These are phyloP conservation scores for Oligia latruncula DNA, from an alignment of 2,888 invertebrate species.

Conservation along the genomic window DNA sequence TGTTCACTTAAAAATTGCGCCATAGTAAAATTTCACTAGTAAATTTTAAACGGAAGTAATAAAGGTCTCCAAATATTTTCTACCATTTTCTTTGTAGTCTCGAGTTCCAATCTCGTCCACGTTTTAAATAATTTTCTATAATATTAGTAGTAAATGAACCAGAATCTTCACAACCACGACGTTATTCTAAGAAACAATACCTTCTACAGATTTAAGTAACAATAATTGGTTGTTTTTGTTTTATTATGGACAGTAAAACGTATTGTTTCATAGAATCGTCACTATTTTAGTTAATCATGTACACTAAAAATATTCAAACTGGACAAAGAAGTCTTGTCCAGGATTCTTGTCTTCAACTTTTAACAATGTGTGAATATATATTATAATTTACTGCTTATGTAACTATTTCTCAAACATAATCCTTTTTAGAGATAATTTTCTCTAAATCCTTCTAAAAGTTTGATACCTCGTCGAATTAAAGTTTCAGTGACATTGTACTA, in stretches of 20 bases:
- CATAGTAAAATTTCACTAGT: slow-evolving; percentile 50
- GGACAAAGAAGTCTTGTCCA: slow-evolving; percentile 21
- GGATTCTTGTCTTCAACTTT: slow-evolving; percentile 26
- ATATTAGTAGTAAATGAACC: slow-evolving; percentile 24
- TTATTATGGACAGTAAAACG: slow-evolving; percentile 8
- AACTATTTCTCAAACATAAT: slow-evolving; percentile 40
- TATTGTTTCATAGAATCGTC: slow-evolving; percentile 45
- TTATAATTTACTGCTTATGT: slow-evolving; percentile 52
- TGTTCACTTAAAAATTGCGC: slow-evolving; percentile 64
- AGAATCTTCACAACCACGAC: slow-evolving; percentile 55
- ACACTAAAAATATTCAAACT: slow-evolving; percentile 19
- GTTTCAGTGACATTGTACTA: slow-evolving; percentile 18
- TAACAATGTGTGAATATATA: slow-evolving; percentile 53
- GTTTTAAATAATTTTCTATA: slow-evolving; percentile 18
- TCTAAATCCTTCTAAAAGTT: slow-evolving; percentile 33
- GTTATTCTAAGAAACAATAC: slow-evolving; percentile 48
- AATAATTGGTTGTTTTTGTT: slow-evolving; percentile 11
- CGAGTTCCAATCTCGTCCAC: slow-evolving; percentile 29
- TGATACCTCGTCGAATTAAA: slow-evolving; percentile 31
- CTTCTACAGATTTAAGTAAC: slow-evolving; percentile 8
- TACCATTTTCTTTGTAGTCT: slow-evolving; percentile 1
- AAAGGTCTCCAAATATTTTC: slow-evolving; percentile 18
- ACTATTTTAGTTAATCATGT: slow-evolving; percentile 37
- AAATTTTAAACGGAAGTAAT: slow-evolving; percentile 38
- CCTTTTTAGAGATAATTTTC: slow-evolving; percentile 36